phyloP scores from a whole-genome alignment of 2,888 invertebrate species.

The Acleris sparsana region DNA sequence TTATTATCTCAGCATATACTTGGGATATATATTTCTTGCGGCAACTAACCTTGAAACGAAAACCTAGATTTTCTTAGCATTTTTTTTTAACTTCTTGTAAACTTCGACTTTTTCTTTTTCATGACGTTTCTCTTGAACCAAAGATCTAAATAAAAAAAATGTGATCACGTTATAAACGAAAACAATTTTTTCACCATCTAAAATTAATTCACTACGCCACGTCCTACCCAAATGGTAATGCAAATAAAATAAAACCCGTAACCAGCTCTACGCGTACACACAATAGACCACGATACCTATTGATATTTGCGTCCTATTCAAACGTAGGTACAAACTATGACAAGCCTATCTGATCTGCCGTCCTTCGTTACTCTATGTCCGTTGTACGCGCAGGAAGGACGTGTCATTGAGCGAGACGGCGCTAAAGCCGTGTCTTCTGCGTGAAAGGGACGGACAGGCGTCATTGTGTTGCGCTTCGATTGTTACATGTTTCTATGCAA shows the following conservation, averaged over 20 bases:
- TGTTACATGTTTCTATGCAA: slow-evolving; percentile 74
- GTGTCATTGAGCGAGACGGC: slow-evolving; percentile 72
- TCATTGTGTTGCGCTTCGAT: slow-evolving; percentile 73
- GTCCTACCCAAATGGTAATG: slow-evolving; percentile 4
- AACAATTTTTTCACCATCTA: too few relatives aligned
- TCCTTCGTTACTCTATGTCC: slow-evolving; percentile 60
- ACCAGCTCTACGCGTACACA: slow-evolving; percentile 10
- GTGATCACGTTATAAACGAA: too few relatives aligned
- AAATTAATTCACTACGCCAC: too few relatives aligned
- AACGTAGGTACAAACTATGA: slow-evolving; percentile 50
- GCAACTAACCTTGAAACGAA: too few relatives aligned
- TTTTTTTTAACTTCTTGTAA: too few relatives aligned
- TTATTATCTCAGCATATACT: too few relatives aligned
- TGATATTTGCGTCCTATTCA: slow-evolving; percentile 55
- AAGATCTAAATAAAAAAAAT: too few relatives aligned
- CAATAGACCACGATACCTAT: slow-evolving; percentile 34
- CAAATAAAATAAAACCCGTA: slow-evolving; percentile 16
- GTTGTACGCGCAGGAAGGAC: slow-evolving; percentile 72
- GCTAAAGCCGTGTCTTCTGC: slow-evolving; percentile 65
- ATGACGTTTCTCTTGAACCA: too few relatives aligned
- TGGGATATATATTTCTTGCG: too few relatives aligned
- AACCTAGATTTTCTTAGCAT: too few relatives aligned
- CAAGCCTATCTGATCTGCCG: slow-evolving; percentile 53
- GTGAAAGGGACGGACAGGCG: slow-evolving; percentile 70
- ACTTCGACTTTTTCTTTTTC: too few relatives aligned